Evolutionary conservation across 1,140 invertebrate genomes (phyloP).

Genomic region (Drosophila arizonae): DNA sequence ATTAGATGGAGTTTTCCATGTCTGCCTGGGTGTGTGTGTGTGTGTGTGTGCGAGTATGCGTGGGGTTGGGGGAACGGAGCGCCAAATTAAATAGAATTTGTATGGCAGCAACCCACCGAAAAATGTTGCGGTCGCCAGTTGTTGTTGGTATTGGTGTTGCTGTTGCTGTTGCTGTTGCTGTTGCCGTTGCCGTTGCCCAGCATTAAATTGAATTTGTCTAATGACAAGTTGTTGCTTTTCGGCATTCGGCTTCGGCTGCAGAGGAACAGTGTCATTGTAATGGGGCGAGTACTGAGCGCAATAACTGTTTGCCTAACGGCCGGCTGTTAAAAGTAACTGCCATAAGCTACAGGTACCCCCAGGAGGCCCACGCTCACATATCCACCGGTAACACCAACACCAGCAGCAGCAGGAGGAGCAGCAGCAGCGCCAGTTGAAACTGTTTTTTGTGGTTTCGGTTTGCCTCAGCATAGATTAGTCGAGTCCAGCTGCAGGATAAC

Average conservation of each 20-base stretch:
- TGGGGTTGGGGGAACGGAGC: background rate
- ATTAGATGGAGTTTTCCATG: conserved; percentile 59
- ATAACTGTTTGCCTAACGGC: conserved; percentile 77
- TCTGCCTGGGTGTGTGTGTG: conserved; percentile 1
- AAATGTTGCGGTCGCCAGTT: conserved; percentile 72
- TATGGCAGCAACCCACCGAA: conserved; percentile 70
- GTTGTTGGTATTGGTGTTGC: conserved; percentile 37
- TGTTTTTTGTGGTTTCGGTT: conserved; percentile 24
- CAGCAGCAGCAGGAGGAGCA: background rate
- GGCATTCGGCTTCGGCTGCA: background rate
- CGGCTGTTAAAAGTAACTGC: conserved; percentile 71
- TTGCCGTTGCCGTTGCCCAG: conserved; percentile 47
- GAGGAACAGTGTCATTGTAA: conserved; percentile 60
- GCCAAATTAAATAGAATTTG: conserved; percentile 78
- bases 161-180: conserved; percentile 36
- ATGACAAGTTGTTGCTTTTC: conserved; percentile 74
- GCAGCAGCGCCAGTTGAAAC: conserved; percentile 15
- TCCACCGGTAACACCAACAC: background rate
- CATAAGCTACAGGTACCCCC: conserved; percentile 70
- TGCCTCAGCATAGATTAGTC: background rate
- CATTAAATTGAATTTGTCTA: conserved; percentile 80
- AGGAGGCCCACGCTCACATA: conserved; percentile 14
- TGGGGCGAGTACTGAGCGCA: conserved; percentile 63
- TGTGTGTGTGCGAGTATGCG: too few species aligned
- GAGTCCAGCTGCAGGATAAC: background rate